phyloP scores from a whole-genome alignment of 2,797 vertebrate species.

The Alosa sapidissima region DNA sequence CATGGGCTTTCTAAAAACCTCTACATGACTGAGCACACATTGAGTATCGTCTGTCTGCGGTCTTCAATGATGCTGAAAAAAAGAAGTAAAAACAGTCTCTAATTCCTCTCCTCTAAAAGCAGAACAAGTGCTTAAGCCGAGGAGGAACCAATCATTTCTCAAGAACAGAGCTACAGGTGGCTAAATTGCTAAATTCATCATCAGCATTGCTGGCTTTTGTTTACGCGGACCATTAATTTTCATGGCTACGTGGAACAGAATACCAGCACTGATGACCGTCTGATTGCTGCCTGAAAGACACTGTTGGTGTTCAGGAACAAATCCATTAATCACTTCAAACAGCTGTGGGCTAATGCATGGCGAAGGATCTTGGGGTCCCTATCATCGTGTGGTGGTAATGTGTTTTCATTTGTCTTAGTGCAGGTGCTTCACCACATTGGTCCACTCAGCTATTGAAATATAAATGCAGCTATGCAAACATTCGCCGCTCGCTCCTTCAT shows the following conservation, averaged over 20 bases:
- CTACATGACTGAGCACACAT: not conserved
- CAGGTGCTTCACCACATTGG: not conserved
- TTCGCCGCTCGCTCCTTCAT: too few species aligned
- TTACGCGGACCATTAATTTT: slow-evolving; percentile 22
- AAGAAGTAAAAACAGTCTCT: not conserved
- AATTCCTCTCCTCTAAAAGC: not conserved
- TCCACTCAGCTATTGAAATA: not conserved
- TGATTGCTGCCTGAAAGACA: slow-evolving; percentile 25
- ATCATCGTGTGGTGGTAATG: not conserved
- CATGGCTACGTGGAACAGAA: slow-evolving; percentile 9
- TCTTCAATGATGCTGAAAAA: not conserved
- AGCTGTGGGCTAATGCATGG: slow-evolving; percentile 18
- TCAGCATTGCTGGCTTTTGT: not conserved
- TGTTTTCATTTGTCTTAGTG: not conserved
- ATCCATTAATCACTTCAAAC: slow-evolving; percentile 22
- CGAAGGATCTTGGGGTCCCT: slow-evolving; percentile 13
- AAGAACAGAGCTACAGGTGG: slow-evolving; percentile 19
- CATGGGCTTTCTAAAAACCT: not conserved
- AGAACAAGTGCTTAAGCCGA: not conserved
- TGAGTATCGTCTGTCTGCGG: not conserved
- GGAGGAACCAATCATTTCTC: slow-evolving; percentile 14
- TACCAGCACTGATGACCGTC: slow-evolving; percentile 12
- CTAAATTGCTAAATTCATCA: slow-evolving; percentile 27
- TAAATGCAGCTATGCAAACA: not conserved
- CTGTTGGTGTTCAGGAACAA: slow-evolving; percentile 14